Conservation (phyloP, 2,797 vertebrate species). For the Hipposideros larvatus region DNA sequence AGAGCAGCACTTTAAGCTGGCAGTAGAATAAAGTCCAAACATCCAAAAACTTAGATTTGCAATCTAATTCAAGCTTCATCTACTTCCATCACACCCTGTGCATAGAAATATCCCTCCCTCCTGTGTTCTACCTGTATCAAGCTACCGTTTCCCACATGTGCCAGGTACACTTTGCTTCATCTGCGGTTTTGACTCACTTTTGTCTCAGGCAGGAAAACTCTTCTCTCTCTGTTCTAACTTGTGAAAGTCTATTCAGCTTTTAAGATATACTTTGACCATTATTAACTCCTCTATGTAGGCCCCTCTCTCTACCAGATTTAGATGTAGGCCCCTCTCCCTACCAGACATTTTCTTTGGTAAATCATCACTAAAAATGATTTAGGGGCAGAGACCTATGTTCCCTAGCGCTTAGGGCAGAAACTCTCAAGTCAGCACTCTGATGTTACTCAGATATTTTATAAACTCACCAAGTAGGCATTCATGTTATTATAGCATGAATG, state of each 20-base stretch:
- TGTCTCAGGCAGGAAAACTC: neutral
- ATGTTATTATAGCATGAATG: neutral
- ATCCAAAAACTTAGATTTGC: neutral
- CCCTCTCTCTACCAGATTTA: neutral
- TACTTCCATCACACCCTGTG: neutral
- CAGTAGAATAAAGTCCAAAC: neutral
- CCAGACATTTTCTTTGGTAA: neutral
- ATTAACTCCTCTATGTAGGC: neutral
- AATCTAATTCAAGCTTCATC: neutral
- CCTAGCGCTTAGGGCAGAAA: neutral
- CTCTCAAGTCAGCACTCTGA: neutral
- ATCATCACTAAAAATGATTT: neutral
- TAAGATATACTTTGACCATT: neutral
- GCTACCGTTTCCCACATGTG: neutral
- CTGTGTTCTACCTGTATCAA: neutral
- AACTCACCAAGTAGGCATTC: neutral
- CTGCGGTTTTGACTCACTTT: constrained; percentile 9
- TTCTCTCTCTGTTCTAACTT: neutral
- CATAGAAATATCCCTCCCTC: neutral
- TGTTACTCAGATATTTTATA: neutral
- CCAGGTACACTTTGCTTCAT: neutral
- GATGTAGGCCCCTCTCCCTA: neutral
- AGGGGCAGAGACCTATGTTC: neutral
- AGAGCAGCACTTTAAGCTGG: neutral
- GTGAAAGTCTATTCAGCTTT: constrained; percentile 39